These are phyloP conservation scores for Sebastes iracundus DNA, from an alignment of 2,797 vertebrate genomes.

Conservation along the genomic window DNA sequence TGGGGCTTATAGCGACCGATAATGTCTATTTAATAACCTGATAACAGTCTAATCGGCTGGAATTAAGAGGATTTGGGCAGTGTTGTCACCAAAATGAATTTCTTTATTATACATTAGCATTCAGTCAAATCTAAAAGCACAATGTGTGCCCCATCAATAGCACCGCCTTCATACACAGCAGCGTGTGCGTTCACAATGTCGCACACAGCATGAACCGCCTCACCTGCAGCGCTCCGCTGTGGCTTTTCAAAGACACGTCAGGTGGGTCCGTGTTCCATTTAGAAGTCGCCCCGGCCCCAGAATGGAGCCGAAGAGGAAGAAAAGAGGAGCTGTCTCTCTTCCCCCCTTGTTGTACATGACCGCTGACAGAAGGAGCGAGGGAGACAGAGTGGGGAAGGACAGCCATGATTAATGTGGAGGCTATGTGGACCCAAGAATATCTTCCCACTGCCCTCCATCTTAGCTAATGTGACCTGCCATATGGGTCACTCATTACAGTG, in stretches of 20 bases:
- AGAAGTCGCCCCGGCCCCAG: conserved; percentile 7
- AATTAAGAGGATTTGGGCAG: neutral
- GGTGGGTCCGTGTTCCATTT: conserved; percentile 36
- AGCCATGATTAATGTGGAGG: conserved; percentile 74
- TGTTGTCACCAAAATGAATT: neutral
- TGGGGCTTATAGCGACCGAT: too few relatives aligned
- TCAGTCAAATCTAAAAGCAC: neutral
- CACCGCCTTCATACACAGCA: neutral
- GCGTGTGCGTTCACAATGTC: neutral
- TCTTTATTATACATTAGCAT: neutral
- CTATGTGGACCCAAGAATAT: conserved; percentile 76
- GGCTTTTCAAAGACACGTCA: conserved; percentile 19
- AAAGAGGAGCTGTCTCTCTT: conserved; percentile 38
- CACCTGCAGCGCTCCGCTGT: conserved; percentile 23
- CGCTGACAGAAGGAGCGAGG: conserved; percentile 62
- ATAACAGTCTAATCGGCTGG: too few relatives aligned
- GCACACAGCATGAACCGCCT: conserved; percentile 3
- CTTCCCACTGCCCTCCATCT: conserved; percentile 76
- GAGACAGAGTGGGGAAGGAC: conserved; percentile 59
- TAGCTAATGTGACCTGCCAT: conserved; percentile 80
- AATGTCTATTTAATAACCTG: too few relatives aligned
- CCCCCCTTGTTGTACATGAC: conserved; percentile 56
- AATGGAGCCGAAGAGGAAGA: conserved; percentile 33
- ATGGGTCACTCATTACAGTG: conserved; percentile 67
- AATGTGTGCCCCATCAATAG: neutral